These are phyloP conservation scores for Mycalesis mineus DNA, from an alignment of 2,888 invertebrate genomes.

Conservation along the genomic window DNA sequence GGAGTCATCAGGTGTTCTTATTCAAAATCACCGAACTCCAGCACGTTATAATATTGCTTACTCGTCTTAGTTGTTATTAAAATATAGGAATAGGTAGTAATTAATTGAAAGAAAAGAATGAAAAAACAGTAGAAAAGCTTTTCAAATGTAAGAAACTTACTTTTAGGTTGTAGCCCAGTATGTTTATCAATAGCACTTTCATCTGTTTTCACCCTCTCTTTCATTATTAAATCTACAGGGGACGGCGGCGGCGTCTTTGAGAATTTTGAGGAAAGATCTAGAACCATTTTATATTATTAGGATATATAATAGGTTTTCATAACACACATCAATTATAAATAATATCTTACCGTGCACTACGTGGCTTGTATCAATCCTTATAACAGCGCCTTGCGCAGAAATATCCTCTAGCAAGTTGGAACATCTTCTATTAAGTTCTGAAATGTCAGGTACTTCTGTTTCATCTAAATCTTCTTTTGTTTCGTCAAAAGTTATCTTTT, in stretches of 20 bases:
- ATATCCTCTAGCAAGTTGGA: constrained; percentile 74
- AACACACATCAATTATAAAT: not conserved
- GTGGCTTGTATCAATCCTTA: constrained; percentile 70
- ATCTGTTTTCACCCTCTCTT: constrained; percentile 69
- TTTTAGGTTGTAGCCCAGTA: constrained; percentile 69
- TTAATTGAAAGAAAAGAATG: not conserved
- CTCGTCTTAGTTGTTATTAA: no score
- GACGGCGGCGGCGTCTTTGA: constrained; percentile 85
- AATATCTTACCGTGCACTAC: constrained; percentile 62
- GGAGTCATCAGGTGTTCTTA: no score
- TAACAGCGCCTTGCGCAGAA: constrained; percentile 66
- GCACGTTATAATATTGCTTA: no score
- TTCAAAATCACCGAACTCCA: no score
- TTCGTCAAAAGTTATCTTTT: constrained; percentile 25
- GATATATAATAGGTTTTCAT: not conserved
- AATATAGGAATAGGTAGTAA: not conserved
- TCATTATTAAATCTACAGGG: constrained; percentile 80
- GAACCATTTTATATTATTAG: constrained; percentile 8
- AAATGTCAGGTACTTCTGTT: constrained; percentile 60
- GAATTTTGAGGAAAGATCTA: constrained; percentile 81
- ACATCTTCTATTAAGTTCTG: constrained; percentile 70
- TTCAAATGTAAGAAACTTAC: constrained; percentile 36
- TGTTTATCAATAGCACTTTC: constrained; percentile 57
- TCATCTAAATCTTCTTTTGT: constrained; percentile 31
- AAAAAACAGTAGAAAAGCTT: constrained; percentile 1